Evolutionary conservation across 92 coral and sea anemone species (phyloP).

Genomic region (Porites lobata): DNA sequence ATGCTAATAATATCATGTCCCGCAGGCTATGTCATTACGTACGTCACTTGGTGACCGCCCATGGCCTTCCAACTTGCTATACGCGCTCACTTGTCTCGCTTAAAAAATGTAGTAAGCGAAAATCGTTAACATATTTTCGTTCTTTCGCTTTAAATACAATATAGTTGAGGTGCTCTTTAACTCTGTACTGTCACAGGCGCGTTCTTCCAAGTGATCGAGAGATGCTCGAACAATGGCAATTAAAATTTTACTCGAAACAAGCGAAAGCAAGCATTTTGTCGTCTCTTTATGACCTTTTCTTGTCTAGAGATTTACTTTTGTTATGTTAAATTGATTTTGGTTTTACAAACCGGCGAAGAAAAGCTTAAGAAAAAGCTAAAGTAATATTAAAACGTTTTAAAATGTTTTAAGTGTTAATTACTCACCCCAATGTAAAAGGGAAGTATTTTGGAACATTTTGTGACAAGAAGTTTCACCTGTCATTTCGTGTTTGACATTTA

Average conservation of each 20-base stretch:
- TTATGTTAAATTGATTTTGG: background rate
- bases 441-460: background rate
- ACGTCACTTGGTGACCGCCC: constrained; percentile 48
- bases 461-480: constrained; percentile 39
- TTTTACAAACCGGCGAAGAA: background rate
- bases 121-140: constrained; percentile 1
- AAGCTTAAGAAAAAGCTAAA: background rate
- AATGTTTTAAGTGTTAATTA: constrained; percentile 16
- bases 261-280: constrained; percentile 23
- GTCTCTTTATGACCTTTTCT: background rate
- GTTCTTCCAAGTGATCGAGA: constrained; percentile 30
- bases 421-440: background rate
- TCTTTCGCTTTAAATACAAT: constrained; percentile 5
- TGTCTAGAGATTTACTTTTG: background rate
- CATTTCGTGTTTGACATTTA: background rate
- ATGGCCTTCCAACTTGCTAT: background rate
- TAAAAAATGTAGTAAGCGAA: constrained; percentile 33
- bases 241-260: constrained; percentile 37
- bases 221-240: constrained; percentile 45
- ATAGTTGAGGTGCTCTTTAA: constrained; percentile 7
- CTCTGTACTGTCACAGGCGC: background rate
- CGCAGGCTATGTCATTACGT: constrained; percentile 34
- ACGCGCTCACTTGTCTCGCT: constrained; percentile 20
- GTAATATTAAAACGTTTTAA: background rate
- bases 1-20: constrained; percentile 44